Evolutionary conservation across 2,113 vertebrate genomes (phyloP).

Genomic region (Bufo gargarizans): DNA sequence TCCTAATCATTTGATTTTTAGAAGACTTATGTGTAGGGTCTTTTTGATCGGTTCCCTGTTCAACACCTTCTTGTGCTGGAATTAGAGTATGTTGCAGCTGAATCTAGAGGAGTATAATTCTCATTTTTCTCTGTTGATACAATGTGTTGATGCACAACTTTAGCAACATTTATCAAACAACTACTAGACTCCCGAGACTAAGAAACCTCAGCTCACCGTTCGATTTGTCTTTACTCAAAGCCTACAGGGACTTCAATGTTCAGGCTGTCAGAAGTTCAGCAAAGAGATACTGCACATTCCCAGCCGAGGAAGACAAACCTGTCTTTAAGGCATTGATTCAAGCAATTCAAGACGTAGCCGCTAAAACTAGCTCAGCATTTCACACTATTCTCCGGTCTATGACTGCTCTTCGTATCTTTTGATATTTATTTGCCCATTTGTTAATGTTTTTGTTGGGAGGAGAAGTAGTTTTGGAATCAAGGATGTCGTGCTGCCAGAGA

Average conservation of each 20-base stretch:
- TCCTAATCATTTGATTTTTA: too few species aligned
- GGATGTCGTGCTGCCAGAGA: neutral
- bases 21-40: too few species aligned
- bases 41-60: too few species aligned
- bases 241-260: slow-evolving; percentile 20
- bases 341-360: neutral
- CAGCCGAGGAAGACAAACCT: slow-evolving; percentile 28
- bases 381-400: neutral
- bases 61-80: too few species aligned
- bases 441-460: neutral
- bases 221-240: neutral
- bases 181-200: neutral
- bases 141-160: neutral
- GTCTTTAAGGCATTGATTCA: slow-evolving; percentile 36
- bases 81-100: too few species aligned
- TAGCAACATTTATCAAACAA: slow-evolving; percentile 5
- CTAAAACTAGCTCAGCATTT: neutral
- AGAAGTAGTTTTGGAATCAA: neutral
- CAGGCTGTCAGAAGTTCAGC: slow-evolving; percentile 2
- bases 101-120: neutral
- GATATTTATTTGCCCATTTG: neutral
- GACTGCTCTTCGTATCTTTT: neutral
- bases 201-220: neutral
- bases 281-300: slow-evolving; percentile 32
- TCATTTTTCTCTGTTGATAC: neutral